Percentiles rank a stretch among this genome's conserved stretches.
Evolutionary conservation across 2,113 vertebrate species (phyloP).

Genomic region (Piliocolobus tephrosceles): DNA sequence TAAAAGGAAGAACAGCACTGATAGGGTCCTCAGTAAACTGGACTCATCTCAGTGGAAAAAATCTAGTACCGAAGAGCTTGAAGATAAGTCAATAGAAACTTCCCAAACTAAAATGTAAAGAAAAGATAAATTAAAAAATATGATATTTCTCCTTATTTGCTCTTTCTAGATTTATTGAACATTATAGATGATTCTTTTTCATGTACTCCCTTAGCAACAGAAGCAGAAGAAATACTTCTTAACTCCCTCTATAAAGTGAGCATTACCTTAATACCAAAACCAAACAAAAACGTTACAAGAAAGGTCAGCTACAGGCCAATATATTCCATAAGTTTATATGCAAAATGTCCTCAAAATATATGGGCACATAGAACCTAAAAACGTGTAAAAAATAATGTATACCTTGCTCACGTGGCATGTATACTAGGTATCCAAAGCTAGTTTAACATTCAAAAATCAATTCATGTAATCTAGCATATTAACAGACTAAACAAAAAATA

Average conservation of each 20-base stretch:
- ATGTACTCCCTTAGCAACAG: background rate
- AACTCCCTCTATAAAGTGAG: background rate
- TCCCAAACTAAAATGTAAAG: background rate
- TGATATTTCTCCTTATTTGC: background rate
- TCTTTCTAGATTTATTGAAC: background rate
- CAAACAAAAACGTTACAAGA: background rate
- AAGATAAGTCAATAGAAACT: background rate
- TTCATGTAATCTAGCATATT: background rate
- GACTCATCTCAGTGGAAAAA: too few relatives aligned
- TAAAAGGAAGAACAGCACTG: background rate
- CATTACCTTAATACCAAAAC: background rate
- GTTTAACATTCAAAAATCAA: background rate
- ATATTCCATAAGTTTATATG: background rate
- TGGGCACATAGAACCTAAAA: background rate
- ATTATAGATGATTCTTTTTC: background rate
- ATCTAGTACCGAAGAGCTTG: rapidly evolving
- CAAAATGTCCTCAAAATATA: background rate
- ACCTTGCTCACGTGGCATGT: background rate
- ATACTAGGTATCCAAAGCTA: background rate
- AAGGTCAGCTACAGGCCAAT: background rate
- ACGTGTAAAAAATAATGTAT: background rate
- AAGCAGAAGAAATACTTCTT: background rate
- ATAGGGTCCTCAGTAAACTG: too few relatives aligned
- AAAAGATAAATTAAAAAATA: background rate
- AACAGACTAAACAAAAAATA: background rate